Evolutionary conservation across 2,797 vertebrate species (phyloP).

Genomic region (Notoglanidium macrostoma): DNA sequence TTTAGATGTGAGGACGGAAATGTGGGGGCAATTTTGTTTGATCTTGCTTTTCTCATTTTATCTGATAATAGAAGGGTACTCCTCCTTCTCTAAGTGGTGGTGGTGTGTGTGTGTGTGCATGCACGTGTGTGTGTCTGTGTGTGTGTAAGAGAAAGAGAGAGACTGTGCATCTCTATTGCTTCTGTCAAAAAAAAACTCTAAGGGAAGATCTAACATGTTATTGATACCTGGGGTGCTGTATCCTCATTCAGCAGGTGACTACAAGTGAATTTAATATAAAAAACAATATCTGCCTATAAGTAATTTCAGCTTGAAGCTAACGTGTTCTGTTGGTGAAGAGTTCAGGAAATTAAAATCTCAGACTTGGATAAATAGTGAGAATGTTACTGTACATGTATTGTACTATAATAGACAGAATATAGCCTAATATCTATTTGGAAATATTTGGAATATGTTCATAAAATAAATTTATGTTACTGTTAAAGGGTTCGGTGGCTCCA

Average conservation of each 20-base stretch:
- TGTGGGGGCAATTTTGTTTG: conserved; percentile 54
- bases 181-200: not conserved
- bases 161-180: not conserved
- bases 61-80: conserved; percentile 60
- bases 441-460: not conserved
- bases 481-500: not conserved
- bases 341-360: not conserved
- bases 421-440: not conserved
- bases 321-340: not conserved
- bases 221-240: not conserved
- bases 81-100: conserved; percentile 24
- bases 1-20: conserved; percentile 54
- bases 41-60: conserved; percentile 52
- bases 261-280: not conserved
- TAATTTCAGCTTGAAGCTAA: not conserved
- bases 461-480: not conserved
- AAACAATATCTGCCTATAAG: not conserved
- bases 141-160: not conserved
- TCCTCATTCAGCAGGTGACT: conserved; percentile 1
- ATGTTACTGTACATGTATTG: not conserved
- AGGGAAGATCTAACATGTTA: not conserved
- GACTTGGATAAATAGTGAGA: not conserved
- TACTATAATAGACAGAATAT: not conserved
- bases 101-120: conserved; percentile 25
- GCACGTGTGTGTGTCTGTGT: conserved; percentile 4